Evolutionary conservation across 1,140 invertebrate genomes (phyloP).

Genomic region (Rhagoletis zephyria): DNA sequence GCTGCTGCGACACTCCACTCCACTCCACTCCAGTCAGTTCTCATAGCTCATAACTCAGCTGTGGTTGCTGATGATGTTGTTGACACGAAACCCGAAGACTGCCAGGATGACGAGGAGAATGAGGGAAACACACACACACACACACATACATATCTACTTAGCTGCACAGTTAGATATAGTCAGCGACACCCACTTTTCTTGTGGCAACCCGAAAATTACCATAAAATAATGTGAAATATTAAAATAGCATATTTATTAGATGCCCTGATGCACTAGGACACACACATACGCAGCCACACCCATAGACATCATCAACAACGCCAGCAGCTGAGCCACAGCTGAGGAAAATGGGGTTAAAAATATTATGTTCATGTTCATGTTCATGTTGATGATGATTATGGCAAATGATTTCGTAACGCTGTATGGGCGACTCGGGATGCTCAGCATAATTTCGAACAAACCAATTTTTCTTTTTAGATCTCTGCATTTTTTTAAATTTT

Average conservation of each 20-base stretch:
- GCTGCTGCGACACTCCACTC: conserved; percentile 18
- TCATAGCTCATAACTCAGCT: too few species aligned
- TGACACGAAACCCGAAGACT: not conserved
- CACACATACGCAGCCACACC: not conserved
- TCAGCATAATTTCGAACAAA: conserved; percentile 1
- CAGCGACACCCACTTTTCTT: not conserved
- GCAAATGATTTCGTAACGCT: conserved; percentile 17
- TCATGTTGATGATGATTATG: conserved; percentile 32
- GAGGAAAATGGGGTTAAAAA: conserved; percentile 29
- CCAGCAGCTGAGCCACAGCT: not conserved
- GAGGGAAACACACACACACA: not conserved
- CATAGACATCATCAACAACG: not conserved
- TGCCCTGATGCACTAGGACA: not conserved
- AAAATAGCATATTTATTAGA: conserved; percentile 50
- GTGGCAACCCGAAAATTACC: conserved; percentile 29
- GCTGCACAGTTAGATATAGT: not conserved
- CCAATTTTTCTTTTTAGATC: not conserved
- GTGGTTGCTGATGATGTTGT: conserved; percentile 22
- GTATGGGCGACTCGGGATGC: not conserved
- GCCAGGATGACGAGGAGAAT: not conserved
- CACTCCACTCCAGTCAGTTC: not conserved
- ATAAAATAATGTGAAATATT: conserved; percentile 53
- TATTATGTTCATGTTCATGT: conserved; percentile 8
- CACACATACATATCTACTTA: too few species aligned
- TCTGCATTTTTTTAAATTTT: not conserved